Evolutionary conservation across 2,797 vertebrate species (phyloP), one percentile per base, ranked within the genome.

Genomic region (Epinephelus coioides): DNA sequence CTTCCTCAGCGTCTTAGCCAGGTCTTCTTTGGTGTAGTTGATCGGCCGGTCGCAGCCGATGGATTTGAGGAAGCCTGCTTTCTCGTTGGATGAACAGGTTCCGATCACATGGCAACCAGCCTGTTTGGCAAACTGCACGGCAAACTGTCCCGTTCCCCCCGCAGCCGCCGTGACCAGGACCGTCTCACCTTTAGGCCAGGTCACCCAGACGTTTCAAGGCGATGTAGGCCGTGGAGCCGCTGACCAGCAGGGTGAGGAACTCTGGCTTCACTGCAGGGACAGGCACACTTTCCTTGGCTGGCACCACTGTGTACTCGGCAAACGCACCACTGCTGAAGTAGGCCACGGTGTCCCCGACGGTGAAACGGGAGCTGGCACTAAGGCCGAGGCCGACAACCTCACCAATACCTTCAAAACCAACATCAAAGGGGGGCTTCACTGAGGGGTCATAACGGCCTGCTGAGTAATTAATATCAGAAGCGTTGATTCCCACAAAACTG

Each of bases 391-490:
- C 97, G 2, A 98, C 97, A 34, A 99, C 97, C 81, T 98, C 97
- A 2, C 98, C 97, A 0, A 98, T 86, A 38, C 97, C 98, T 94
- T 99, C 97, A 46, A 99, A 98, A 6, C 97, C 97, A 40, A 91
- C 77, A 12, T 97, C 97, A 59, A 98, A 98, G 1, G 97, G 97
- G 69, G 96, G 96, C 88, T 96, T 96, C 85, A 95, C 84, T 0
- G 96, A 95, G 0, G 95, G 49, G 76, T 98, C 95, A 9, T 98
- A 99, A 15, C 97, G 96, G 62, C 97, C 98, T 0, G 97, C 97
- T 0, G 97, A 95, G 91, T 96, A 97, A 95, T 98, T 99, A 92
- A 98, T 96, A 85, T 99, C 98, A 44, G 97, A 97, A n/a, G 98
- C 97, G 69, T 98, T 99, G 92, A 98, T 95, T 86, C 98, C 97